Evolutionary conservation across 2,113 vertebrate genomes (phyloP), one percentile per base, ranked within the genome.

Genomic region (Microcebus lehilahytsara): DNA sequence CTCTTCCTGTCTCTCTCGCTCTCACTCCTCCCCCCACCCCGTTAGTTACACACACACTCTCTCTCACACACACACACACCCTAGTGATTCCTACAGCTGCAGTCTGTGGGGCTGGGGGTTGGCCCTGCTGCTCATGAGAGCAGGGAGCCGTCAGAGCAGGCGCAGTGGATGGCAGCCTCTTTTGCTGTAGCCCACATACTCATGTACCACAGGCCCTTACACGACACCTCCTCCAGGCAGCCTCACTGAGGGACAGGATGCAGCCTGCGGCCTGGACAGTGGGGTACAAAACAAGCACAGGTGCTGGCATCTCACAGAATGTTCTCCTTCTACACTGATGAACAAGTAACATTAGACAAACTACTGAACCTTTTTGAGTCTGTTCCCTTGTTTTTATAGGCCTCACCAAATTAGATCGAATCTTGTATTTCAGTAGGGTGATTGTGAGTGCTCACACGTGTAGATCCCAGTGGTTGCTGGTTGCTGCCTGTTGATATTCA

Each of bases 201-300:
- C 40, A 2, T 3, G 6, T 5, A 8, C 66, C 1, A 5, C 20
- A 30, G 27, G 12, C 13, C 74, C 11, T 16, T 19, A 3, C 7
- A 11, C 0, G 10, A 20, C 9, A 16, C 30, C 37, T 27, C n/a
- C 25, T 40, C 11, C 23, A 2, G 34, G 62, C n/a, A 72, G 60
- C 32, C 60, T 77, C 51, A 0, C 27, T 3, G 4, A 10, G 2
- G 10, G 25, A 30, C 13, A 1, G 0, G 0, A 9, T 1, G 60
- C 25, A 6, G 11, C 49, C n/a, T 32, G 60, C 17, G 9, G 42
- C 25, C 53, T 40, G 7, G 42, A 19, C 9, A 5, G 32, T 0
- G 9, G 12, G 2, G 5, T 3, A 0, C 66, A 71, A 62, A 87
- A 9, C 17, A 58, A 58, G 56, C 40, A 13, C 86, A n/a, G 67